phyloP scores from a whole-genome alignment of 2,888 invertebrate genomes.

The Lasioglossum lativentre region DNA sequence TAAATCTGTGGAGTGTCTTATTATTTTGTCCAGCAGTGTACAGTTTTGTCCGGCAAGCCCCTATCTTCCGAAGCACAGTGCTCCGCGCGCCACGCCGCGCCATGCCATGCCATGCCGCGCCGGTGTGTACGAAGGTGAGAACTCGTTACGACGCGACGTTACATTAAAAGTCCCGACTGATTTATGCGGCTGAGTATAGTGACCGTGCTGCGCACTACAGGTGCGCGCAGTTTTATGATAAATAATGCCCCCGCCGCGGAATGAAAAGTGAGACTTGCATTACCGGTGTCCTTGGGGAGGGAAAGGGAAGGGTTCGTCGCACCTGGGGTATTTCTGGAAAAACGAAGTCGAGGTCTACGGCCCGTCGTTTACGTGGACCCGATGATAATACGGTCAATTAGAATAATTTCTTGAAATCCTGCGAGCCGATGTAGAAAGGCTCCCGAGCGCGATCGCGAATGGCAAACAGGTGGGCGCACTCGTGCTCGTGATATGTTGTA shows the following conservation, averaged over 20 bases:
- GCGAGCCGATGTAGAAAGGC: slow-evolving; percentile 41
- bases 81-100: background rate
- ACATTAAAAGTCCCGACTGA: slow-evolving; percentile 62
- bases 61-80: background rate
- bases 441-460: slow-evolving; percentile 14
- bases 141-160: slow-evolving; percentile 61
- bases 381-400: slow-evolving; percentile 47
- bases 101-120: too few relatives aligned
- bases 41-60: background rate
- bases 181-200: slow-evolving; percentile 62
- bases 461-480: slow-evolving; percentile 51
- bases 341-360: slow-evolving; percentile 45
- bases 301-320: slow-evolving; percentile 67
- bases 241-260: slow-evolving; percentile 54
- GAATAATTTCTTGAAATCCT: slow-evolving; percentile 54
- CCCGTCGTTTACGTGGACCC: background rate
- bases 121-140: slow-evolving; percentile 56
- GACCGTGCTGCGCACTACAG: slow-evolving; percentile 56
- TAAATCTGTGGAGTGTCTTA: background rate
- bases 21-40: background rate
- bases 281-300: slow-evolving; percentile 65
- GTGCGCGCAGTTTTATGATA: slow-evolving; percentile 57
- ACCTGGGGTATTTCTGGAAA: slow-evolving; percentile 60
- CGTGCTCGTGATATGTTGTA: too few relatives aligned
- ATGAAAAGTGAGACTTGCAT: slow-evolving; percentile 63